Conservation (phyloP, 2,113 vertebrate species). For the Solea solea region DNA sequence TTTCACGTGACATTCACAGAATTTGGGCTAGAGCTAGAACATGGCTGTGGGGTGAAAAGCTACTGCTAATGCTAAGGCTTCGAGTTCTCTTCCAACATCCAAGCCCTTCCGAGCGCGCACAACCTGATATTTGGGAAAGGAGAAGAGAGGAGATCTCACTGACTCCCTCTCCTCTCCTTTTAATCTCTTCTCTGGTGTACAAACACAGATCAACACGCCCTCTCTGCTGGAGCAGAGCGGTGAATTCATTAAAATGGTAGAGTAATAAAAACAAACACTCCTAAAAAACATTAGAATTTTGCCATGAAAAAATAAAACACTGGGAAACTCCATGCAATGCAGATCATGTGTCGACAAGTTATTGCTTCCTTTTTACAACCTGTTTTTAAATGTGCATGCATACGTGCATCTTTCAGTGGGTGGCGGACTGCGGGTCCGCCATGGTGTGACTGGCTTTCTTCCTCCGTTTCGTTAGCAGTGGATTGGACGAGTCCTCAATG, state of each 20-base stretch:
- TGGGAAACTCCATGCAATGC: constrained; percentile 69
- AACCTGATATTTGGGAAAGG: constrained; percentile 58
- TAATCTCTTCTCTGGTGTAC: constrained; percentile 65
- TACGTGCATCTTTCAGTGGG: constrained; percentile 72
- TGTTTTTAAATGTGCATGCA: constrained; percentile 70
- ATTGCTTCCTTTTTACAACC: constrained; percentile 87
- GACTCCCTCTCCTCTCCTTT: constrained; percentile 30
- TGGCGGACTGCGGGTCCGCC: constrained; percentile 70
- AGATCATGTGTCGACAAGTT: constrained; percentile 73
- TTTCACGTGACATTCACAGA: constrained; percentile 70
- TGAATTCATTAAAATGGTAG: constrained; percentile 66
- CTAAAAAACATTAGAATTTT: constrained; percentile 74
- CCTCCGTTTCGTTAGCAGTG: constrained; percentile 93
- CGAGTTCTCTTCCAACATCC: constrained; percentile 43
- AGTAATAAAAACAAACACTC: constrained; percentile 77
- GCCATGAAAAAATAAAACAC: constrained; percentile 71
- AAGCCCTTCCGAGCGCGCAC: constrained; percentile 48
- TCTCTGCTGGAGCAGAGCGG: constrained; percentile 39
- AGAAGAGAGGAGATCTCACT: constrained; percentile 25
- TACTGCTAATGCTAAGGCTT: constrained; percentile 66
- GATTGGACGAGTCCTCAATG: constrained; percentile 95
- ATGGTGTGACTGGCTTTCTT: constrained; percentile 86
- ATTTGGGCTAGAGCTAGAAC: constrained; percentile 42
- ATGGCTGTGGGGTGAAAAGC: constrained; percentile 30
- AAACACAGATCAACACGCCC: constrained; percentile 57